Conservation (phyloP, 2,888 invertebrate genomes). For the Phalera bucephala region DNA sequence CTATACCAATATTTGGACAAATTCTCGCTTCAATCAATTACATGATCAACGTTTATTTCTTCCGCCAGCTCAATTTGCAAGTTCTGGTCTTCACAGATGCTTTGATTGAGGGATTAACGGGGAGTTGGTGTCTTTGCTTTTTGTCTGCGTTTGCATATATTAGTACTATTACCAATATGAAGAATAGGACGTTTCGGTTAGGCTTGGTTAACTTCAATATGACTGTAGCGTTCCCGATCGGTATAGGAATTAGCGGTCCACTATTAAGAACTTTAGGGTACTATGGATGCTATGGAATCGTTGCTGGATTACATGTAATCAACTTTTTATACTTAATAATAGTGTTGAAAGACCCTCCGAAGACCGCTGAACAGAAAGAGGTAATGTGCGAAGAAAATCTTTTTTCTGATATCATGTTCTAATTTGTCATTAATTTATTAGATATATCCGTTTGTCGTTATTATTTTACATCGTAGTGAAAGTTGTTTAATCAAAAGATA, state of each 20-base stretch:
- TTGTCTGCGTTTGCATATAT: slow-evolving; percentile 93
- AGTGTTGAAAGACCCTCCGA: slow-evolving; percentile 84
- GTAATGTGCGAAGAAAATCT: slow-evolving; percentile 32
- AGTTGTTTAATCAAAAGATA: too few relatives aligned
- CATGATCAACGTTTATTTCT: slow-evolving; percentile 89
- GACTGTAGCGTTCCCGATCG: slow-evolving; percentile 93
- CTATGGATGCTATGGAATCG: slow-evolving; percentile 89
- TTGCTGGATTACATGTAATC: slow-evolving; percentile 85
- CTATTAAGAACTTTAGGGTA: slow-evolving; percentile 87
- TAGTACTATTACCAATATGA: slow-evolving; percentile 89
- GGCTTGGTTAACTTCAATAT: slow-evolving; percentile 93
- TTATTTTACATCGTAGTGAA: too few relatives aligned
- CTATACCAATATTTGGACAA: slow-evolving; percentile 88
- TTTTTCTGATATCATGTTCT: neutral
- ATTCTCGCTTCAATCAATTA: slow-evolving; percentile 87
- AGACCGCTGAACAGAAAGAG: slow-evolving; percentile 53
- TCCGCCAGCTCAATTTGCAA: slow-evolving; percentile 88
- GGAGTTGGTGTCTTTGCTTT: slow-evolving; percentile 92
- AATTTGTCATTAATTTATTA: too few relatives aligned
- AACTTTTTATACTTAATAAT: slow-evolving; percentile 87
- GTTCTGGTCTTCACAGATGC: slow-evolving; percentile 88
- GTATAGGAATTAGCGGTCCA: slow-evolving; percentile 91
- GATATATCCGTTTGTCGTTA: too few relatives aligned
- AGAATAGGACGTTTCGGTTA: slow-evolving; percentile 90
- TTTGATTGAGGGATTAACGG: slow-evolving; percentile 88